Evolutionary conservation across 2,888 invertebrate species (phyloP), one percentile per base, ranked within the genome.

Genomic region (Volucella inanis): DNA sequence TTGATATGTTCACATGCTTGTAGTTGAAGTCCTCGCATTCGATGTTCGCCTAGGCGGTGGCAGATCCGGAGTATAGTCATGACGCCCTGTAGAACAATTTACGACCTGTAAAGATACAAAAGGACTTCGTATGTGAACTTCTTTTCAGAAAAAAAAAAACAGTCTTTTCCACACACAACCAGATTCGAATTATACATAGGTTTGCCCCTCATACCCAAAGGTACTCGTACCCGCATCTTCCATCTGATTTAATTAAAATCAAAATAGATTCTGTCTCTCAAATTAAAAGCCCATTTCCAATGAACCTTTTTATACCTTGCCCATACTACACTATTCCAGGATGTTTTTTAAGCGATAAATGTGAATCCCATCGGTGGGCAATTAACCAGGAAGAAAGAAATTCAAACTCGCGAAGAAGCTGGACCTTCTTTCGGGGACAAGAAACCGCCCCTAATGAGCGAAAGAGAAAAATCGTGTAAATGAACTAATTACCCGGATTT

Each of bases 1-100:
- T 39, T 65, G 12, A 12, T 43, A 11, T n/a, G 18, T 64, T 88
- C 87, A 91, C 70, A 91, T 82, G 45, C 90, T 90, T 15, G 90
- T 90, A 15, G 90, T 90, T 8, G 90, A 91, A 70, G 91, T 91
- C 50, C 91, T 88, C 57, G 88, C 91, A 74, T 89, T 90, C 64
- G 91, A 91, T 45, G 90, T 90, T 84, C 90, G 90, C 15, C 91
- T 89, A n/a, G 90, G 90, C 3, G 91, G 90, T 68, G 91, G 91
- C 83, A 91, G 88, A 83, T 90, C 89, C 72, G 89, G 88, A 86
- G 90, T 88, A 84, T 89, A 90, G 87, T 90, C 89, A 82, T 89
- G 89, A 87, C 90, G 91, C 71, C 90, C 89, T 15, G 89, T 87
- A 50, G 90, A 89, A 83, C 91, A 92, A 85, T 90, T 89, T 59